Evolutionary conservation across 1,140 invertebrate species (phyloP).

Genomic region (Ceratosolen solmsi): DNA sequence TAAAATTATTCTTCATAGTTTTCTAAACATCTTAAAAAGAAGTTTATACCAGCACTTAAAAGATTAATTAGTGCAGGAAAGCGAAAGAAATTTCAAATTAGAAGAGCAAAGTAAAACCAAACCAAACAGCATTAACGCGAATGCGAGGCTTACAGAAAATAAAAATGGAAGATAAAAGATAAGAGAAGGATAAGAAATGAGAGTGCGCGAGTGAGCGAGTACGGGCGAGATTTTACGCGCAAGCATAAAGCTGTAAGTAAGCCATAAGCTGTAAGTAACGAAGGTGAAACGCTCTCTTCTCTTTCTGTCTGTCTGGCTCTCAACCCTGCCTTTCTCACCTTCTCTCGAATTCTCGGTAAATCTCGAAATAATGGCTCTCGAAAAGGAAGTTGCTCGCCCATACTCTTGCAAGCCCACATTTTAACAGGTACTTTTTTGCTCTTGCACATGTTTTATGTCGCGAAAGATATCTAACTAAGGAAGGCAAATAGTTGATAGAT

Average conservation of each 20-base stretch:
- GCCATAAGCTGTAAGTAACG: slow-evolving; percentile 37
- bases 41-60: too few species aligned
- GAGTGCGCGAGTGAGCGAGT: background rate
- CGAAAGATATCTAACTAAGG: background rate
- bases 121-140: background rate
- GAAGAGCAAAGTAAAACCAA: background rate
- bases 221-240: slow-evolving; percentile 27
- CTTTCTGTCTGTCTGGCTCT: background rate
- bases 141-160: background rate
- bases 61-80: too few species aligned
- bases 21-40: too few species aligned
- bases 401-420: background rate
- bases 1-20: too few species aligned
- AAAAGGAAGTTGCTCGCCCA: background rate
- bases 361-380: slow-evolving; percentile 44
- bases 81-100: slow-evolving; percentile 48
- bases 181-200: slow-evolving; percentile 1
- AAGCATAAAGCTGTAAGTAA: slow-evolving; percentile 44
- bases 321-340: background rate
- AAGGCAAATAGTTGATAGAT: slow-evolving; percentile 1
- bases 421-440: slow-evolving; percentile 19
- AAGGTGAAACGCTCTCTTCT: slow-evolving; percentile 1
- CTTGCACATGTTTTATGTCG: slow-evolving; percentile 26
- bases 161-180: background rate
- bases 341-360: slow-evolving; percentile 31